Evolutionary conservation across 2,797 vertebrate genomes (phyloP), one percentile per base, ranked within the genome.

Genomic region (Squalus acanthias): DNA sequence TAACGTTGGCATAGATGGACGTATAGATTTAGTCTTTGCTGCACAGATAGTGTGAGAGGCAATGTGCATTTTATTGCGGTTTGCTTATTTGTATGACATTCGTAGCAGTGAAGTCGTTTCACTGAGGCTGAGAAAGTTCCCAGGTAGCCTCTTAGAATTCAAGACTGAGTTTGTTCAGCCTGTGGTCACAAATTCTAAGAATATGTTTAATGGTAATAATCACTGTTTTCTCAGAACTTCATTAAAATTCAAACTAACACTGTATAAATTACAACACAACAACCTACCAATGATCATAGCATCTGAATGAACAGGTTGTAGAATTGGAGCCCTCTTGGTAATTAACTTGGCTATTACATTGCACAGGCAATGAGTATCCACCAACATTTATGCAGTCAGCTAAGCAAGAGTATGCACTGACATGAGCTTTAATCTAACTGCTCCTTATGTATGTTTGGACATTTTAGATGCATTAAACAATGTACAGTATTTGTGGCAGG

Each of bases 161-260:
- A 57, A 26, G 46, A 57, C 22, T 88, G 22, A 57, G 87, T 20
- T 88, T 88, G 50, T 53, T 57, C 26, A 26, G 26, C 50, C 39
- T 88, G 87, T 88, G 53, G 87, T 88, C 50, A 13, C 46, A 88
- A 88, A 88, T 88, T 88, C 50, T 88, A 22, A 53, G 87, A 88
- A 50, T 57, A 88, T 88, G 50, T 88, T 57, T 57, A 88, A 57
- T 88, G 22, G 22, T 24, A 88, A 57, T 88, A 24, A 88, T 88
- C 10, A 76, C 33, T 76, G 22, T 88, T 9, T 57, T 53, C 22
- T n/a, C 50, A 88, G 87, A 57, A 57, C 53, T 26, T 88, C 26
- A 88, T 88, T 88, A 57, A 88, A 88, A 88, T 88, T 88, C 87
- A 88, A 57, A 57, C 87, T 57, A 57, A 57, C 50, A 88, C 39